Evolutionary conservation across 2,888 invertebrate genomes (phyloP), one percentile per base, ranked within the genome.

Genomic region (Heliconius ismenius): DNA sequence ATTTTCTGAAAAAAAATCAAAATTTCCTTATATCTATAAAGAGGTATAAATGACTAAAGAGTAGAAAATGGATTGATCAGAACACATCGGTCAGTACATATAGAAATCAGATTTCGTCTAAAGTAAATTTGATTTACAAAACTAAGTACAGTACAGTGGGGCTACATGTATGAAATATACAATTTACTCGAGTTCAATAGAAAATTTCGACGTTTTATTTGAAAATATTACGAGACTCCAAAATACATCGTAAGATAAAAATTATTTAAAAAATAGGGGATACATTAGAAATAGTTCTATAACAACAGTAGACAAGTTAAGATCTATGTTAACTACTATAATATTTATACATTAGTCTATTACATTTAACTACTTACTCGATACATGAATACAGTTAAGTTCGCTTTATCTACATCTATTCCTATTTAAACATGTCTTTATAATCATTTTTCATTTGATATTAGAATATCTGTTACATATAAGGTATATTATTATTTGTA

Each of bases 311-410:
- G 86, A 88, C 79, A 84, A 89, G 89, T 88, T 85, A 86, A 87
- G 83, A 83, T 84, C 88, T 90, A 89, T 86, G 86, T 85, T 88
- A 88, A 86, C 85, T 70, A 87, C 89, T 87, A 89, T 87, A 83
- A 87, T 87, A 89, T 90, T 89, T 83, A 80, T 84, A 84, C 84
- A 83, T 83, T 82, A 81, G n/a, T 79, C 81, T 82, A 81, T 86
- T 89, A 91, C 87, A 89, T 88, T 89, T 89, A 85, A 83, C 90
- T 90, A 91, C 83, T 89, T 91, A 90, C 89, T 90, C 88, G 85
- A 87, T 92, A 91, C 87, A 89, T 85, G 89, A 89, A 89, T 91
- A 91, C 84, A 90, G 82, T 86, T 89, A 90, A 87, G 80, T 86
- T 86, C 87, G 82, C 86, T 83, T 83, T 91, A 91, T 88, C 92